Evolutionary conservation across 2,113 vertebrate genomes (phyloP).

Genomic region (Symphodus melops): DNA sequence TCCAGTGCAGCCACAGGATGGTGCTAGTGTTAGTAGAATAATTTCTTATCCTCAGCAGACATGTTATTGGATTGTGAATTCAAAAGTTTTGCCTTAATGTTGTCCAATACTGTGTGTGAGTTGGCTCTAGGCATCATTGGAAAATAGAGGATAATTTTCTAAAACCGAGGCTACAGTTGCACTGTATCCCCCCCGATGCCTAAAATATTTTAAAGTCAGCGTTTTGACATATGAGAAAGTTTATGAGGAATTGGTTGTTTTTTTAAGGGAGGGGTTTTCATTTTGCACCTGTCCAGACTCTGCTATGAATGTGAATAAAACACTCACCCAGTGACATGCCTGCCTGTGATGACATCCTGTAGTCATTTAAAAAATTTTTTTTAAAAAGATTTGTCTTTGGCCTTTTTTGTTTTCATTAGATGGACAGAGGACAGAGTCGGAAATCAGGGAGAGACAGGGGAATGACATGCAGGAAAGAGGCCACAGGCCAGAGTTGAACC

Average conservation of each 20-base stretch:
- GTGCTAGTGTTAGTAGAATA: constrained; percentile 71
- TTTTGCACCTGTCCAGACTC: background rate
- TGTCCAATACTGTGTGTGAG: constrained; percentile 48
- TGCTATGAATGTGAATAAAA: constrained; percentile 34
- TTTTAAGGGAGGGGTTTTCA: background rate
- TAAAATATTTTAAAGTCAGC: constrained; percentile 48
- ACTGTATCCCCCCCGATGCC: constrained; percentile 50
- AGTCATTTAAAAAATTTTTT: no score
- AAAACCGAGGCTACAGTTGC: constrained; percentile 32
- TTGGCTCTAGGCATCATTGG: constrained; percentile 54
- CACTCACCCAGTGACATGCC: constrained; percentile 16
- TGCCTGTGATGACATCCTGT: constrained; percentile 49
- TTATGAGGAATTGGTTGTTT: constrained; percentile 42
- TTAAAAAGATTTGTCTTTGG: no score
- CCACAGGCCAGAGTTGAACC: no score
- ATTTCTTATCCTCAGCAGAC: constrained; percentile 32
- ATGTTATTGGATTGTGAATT: constrained; percentile 51
- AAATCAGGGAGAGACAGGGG: no score
- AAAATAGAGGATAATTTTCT: constrained; percentile 53
- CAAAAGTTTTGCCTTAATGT: constrained; percentile 59
- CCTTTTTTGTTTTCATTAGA: no score
- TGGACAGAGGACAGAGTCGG: no score
- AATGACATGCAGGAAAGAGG: no score
- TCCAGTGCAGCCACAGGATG: constrained; percentile 66
- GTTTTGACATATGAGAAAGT: constrained; percentile 59